Evolutionary conservation across 2,113 vertebrate genomes (phyloP), one percentile per base, ranked within the genome.

Genomic region (Chaetura pelagica): DNA sequence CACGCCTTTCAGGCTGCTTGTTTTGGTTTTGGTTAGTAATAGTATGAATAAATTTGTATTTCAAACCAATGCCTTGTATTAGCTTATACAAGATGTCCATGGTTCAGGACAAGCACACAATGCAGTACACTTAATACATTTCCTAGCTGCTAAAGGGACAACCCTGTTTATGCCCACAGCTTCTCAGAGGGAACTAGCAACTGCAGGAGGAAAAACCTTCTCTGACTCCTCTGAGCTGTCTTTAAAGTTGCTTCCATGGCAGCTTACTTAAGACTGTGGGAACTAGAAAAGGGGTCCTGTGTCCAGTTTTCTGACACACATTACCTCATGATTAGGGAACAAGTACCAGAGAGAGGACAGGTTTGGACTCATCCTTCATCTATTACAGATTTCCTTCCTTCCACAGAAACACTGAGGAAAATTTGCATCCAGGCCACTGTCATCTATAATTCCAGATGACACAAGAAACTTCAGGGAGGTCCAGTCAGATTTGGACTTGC

Each of bases 21-120:
- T 35, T 97, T 96, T 94, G 90, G 71, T 82, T 87, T 44, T 19
- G 38, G 4, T 17, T 71, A 40, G 64, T 62, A 73, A 35, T 34
- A 73, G 6, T 0, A 52, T 52, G 3, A 97, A 96, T 97, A 97
- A 84, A 97, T 96, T 96, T 97, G 12, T 94, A 97, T 71, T 96
- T 86, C 64, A 96, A 87, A 73, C 15, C 87, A 85, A 62, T 40
- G 12, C 15, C 20, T 19, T 54, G 18, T 63, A 48, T 57, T 89
- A 92, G 7, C 9, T 76, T 68, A 10, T 15, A 27, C 0, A 12
- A 57, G 4, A 4, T 46, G 22, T 18, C 42, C 7, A 4, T n/a
- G 11, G 27, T 27, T 91, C 34, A 68, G 20, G 57, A 29, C 26
- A 57, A 87, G 24, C 23, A 16, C 7, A 57, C 6, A 80, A 63